Percentiles rank a stretch among this genome's conserved stretches.
Evolutionary conservation across 2,113 vertebrate genomes (phyloP).

Genomic region (Burhinus oedicnemus): DNA sequence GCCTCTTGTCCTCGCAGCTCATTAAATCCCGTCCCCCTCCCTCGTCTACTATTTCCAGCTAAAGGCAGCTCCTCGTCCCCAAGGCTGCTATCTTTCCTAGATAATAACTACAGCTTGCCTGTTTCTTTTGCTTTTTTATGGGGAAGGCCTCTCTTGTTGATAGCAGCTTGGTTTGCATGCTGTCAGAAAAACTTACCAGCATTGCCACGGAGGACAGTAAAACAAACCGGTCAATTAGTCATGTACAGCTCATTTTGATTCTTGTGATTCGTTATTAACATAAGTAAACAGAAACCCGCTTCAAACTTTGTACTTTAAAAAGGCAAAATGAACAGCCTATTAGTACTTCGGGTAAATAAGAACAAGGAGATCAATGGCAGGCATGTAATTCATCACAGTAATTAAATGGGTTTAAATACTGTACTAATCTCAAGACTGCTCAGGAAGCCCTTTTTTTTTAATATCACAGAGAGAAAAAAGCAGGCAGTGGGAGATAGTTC

Average conservation of each 20-base stretch:
- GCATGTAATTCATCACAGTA: conserved; percentile 40
- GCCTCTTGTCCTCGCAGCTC: conserved; percentile 24
- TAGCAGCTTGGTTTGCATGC: conserved; percentile 43
- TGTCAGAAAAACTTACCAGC: conserved; percentile 6
- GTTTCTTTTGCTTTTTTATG: background rate
- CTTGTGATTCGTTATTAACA: conserved; percentile 46
- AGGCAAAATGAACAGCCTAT: conserved; percentile 52
- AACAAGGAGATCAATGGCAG: conserved; percentile 52
- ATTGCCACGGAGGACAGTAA: conserved; percentile 19
- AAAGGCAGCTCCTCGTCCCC: background rate
- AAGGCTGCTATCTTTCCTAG: background rate
- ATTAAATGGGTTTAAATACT: conserved; percentile 61
- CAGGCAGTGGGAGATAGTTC: background rate
- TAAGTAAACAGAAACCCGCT: conserved; percentile 52
- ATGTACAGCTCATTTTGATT: conserved; percentile 35
- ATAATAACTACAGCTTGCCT: background rate
- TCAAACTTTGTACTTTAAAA: conserved; percentile 55
- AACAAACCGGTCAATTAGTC: conserved; percentile 42
- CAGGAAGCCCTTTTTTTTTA: background rate
- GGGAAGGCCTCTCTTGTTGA: background rate
- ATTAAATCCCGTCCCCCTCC: background rate
- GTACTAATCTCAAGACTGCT: conserved; percentile 12
- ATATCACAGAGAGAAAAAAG: background rate
- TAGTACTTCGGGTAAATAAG: conserved; percentile 49
- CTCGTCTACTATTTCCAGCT: conserved; percentile 16